phyloP scores from a whole-genome alignment of 2,797 vertebrate species.

The Pseudochromis fuscus region DNA sequence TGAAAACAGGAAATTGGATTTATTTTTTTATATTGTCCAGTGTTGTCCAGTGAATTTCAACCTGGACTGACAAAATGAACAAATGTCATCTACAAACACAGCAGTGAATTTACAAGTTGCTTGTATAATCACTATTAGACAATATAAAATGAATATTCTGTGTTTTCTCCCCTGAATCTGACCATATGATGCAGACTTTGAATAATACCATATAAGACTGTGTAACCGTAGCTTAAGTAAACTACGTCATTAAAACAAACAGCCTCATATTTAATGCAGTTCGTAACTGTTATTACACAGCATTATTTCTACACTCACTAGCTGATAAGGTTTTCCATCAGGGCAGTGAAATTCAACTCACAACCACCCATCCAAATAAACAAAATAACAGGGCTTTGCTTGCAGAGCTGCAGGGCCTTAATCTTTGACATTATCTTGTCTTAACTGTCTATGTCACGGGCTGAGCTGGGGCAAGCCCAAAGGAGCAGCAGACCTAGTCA shows the following conservation, averaged over 20 bases:
- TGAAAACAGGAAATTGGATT: background rate
- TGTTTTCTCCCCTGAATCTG: background rate
- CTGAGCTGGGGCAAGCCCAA: conserved; percentile 65
- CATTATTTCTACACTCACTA: background rate
- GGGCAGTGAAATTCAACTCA: conserved; percentile 27
- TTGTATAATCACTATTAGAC: too few relatives aligned
- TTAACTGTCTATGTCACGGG: conserved; percentile 72
- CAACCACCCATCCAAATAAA: conserved; percentile 48
- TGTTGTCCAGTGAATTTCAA: too few relatives aligned
- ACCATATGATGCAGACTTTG: background rate
- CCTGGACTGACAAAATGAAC: too few relatives aligned
- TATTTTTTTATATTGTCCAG: too few relatives aligned
- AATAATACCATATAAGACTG: background rate
- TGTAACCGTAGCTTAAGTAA: too few relatives aligned
- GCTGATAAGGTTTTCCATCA: conserved; percentile 28
- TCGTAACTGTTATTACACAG: background rate
- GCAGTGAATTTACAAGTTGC: too few relatives aligned
- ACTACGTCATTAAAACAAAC: too few relatives aligned
- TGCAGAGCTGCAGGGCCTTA: conserved; percentile 56
- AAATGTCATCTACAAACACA: too few relatives aligned
- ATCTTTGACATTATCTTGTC: conserved; percentile 79
- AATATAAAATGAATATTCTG: background rate
- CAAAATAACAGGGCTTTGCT: conserved; percentile 58
- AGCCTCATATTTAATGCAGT: background rate
- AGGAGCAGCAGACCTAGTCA: conserved; percentile 72